phyloP scores from a whole-genome alignment of 2,888 invertebrate genomes.

The Troides aeacus region DNA sequence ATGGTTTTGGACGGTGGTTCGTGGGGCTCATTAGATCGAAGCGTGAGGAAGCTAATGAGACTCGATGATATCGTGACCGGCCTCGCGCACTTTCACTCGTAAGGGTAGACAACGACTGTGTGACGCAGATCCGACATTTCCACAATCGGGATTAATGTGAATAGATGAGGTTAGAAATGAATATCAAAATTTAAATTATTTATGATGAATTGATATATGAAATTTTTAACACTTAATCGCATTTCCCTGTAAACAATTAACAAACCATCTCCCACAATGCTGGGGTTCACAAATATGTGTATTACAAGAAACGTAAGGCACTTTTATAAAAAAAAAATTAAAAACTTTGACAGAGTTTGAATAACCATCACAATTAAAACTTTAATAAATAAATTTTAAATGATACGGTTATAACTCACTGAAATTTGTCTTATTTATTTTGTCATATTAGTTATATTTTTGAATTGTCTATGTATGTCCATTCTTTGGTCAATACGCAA shows the following conservation, averaged over 20 bases:
- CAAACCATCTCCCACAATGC: too few species aligned
- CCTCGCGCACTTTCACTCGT: constrained; percentile 65
- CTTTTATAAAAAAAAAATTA: too few species aligned
- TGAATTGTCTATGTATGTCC: constrained; percentile 12
- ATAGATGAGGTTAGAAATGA: neutral
- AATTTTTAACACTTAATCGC: neutral
- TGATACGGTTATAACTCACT: too few species aligned
- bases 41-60: constrained; percentile 67
- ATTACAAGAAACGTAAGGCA: too few species aligned
- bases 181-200: neutral
- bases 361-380: too few species aligned
- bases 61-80: constrained; percentile 59
- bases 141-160: neutral
- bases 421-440: too few species aligned
- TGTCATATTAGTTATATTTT: too few species aligned
- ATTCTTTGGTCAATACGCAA: constrained; percentile 37
- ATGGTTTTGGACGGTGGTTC: constrained; percentile 47
- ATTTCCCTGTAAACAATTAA: too few species aligned
- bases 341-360: too few species aligned
- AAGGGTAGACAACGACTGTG: constrained; percentile 49
- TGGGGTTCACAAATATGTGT: too few species aligned
- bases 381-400: too few species aligned
- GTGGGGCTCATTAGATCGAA: constrained; percentile 60
- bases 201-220: neutral
- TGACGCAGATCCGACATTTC: constrained; percentile 22